These are phyloP conservation scores for Tarsius wallacei DNA, from an alignment of 2,797 vertebrate genomes.

Conservation along the genomic window DNA sequence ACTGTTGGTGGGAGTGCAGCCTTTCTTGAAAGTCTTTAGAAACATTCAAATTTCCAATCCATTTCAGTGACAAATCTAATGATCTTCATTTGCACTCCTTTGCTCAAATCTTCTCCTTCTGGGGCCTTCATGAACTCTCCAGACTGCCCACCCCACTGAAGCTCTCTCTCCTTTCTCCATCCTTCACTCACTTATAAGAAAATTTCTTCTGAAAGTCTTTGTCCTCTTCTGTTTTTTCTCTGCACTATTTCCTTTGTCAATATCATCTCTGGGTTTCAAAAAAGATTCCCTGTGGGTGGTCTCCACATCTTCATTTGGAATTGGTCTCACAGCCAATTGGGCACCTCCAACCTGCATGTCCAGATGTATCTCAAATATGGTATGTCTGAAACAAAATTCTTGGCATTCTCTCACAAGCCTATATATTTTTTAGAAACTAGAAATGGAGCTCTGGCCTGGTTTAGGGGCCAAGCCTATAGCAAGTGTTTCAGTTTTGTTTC, in stretches of 20 bases:
- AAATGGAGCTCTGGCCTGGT: background rate
- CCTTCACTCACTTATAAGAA: background rate
- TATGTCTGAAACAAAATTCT: background rate
- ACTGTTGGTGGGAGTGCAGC: background rate
- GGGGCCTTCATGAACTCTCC: background rate
- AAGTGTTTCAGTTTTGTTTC: background rate
- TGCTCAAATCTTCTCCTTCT: background rate
- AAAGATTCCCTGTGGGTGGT: background rate
- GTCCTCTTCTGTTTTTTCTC: background rate
- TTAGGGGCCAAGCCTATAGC: background rate
- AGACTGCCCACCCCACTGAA: background rate
- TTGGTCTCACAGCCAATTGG: background rate
- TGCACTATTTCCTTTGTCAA: background rate
- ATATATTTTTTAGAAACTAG: background rate
- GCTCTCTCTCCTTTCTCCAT: background rate
- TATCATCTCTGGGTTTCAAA: background rate
- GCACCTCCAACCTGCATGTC: background rate
- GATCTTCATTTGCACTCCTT: background rate
- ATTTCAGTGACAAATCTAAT: fast-evolving
- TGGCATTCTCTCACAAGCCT: background rate
- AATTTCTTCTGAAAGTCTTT: background rate
- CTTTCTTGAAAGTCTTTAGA: background rate
- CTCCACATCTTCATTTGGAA: background rate
- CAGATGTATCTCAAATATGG: background rate
- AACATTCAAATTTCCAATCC: background rate